Evolutionary conservation across 2,888 invertebrate genomes (phyloP).

Genomic region (Trichogramma evanescens): DNA sequence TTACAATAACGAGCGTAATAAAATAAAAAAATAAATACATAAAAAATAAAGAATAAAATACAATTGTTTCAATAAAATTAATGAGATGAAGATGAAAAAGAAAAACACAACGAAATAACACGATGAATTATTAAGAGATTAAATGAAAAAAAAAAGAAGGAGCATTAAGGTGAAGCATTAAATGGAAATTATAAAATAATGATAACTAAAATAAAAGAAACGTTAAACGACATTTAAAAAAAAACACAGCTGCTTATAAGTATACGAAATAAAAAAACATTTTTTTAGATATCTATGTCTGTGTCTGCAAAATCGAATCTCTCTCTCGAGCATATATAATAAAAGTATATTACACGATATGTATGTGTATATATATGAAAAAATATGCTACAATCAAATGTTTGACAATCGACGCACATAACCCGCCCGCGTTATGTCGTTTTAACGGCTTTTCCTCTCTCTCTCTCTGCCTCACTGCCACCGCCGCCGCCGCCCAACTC

Average conservation of each 20-base stretch:
- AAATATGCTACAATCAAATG: neutral
- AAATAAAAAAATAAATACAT: too few species aligned
- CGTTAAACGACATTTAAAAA: conserved; percentile 26
- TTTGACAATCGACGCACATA: conserved; percentile 21
- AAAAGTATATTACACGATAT: neutral
- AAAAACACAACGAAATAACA: too few species aligned
- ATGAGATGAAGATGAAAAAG: too few species aligned
- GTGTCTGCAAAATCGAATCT: neutral
- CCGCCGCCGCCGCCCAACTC: neutral
- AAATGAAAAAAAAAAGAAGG: too few species aligned
- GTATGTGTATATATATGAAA: neutral
- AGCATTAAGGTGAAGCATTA: too few species aligned
- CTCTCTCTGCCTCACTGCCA: neutral
- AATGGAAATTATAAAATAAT: conserved; percentile 33
- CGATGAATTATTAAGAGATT: too few species aligned
- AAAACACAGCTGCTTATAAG: neutral
- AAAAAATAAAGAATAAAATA: too few species aligned
- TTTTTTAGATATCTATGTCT: conserved; percentile 6
- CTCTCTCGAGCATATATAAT: neutral
- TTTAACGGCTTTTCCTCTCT: neutral
- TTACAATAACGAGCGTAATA: too few species aligned
- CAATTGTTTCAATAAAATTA: too few species aligned
- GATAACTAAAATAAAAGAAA: conserved; percentile 26
- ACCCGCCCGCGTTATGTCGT: neutral
- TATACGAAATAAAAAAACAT: neutral